These are phyloP conservation scores for Ivindomyrus marchei DNA, from an alignment of 2,113 vertebrate species.

Conservation along the genomic window DNA sequence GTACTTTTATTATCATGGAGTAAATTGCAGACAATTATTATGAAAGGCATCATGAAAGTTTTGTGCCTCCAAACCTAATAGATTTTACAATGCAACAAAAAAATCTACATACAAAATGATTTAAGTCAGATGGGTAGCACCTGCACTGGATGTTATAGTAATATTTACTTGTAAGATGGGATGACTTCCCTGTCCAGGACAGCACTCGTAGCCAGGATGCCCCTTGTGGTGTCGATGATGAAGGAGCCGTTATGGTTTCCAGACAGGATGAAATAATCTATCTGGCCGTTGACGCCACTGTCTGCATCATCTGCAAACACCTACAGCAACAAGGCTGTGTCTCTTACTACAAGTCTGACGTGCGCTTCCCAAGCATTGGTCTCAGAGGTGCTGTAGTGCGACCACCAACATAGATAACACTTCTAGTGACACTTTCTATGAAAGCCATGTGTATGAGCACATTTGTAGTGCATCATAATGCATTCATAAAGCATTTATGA, in stretches of 20 bases:
- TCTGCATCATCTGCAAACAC: constrained; percentile 78
- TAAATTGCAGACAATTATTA: not conserved
- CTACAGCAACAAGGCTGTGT: constrained; percentile 45
- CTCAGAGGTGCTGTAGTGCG: not conserved
- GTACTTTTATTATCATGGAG: not conserved
- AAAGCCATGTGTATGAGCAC: not conserved
- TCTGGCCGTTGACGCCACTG: constrained; percentile 68
- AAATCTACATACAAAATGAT: not conserved
- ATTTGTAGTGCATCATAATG: not conserved
- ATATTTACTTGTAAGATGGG: constrained; percentile 74
- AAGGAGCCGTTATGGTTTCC: constrained; percentile 74
- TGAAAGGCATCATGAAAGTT: not conserved
- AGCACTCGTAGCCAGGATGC: constrained; percentile 65
- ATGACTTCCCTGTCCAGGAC: constrained; percentile 72
- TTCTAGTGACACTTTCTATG: not conserved
- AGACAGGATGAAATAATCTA: constrained; percentile 74
- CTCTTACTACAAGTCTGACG: not conserved
- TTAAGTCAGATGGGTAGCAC: not conserved
- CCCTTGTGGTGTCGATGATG: constrained; percentile 66
- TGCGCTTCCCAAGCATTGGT: not conserved
- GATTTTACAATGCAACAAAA: not conserved
- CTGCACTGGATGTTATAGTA: not conserved
- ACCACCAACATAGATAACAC: not conserved
- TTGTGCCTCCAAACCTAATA: not conserved
- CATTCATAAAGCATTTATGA: not conserved